A percentile compares a stretch with the other conserved stretches of the same genome.
These are phyloP conservation scores for Cerastis rubricosa DNA, from an alignment of 2,888 invertebrate genomes.

Conservation along the genomic window DNA sequence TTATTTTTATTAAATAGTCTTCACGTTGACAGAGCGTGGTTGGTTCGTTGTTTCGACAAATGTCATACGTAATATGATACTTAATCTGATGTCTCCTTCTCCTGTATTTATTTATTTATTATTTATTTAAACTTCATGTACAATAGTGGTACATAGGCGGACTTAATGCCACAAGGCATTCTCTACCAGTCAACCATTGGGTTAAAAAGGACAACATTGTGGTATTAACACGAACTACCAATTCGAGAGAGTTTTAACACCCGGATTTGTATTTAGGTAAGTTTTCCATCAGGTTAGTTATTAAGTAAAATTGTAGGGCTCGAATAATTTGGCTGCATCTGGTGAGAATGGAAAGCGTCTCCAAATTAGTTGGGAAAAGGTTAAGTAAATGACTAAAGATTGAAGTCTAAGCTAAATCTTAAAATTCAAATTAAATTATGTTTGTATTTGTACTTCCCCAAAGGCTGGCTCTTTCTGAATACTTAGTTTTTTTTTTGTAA, in stretches of 20 bases:
- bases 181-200: too few species aligned
- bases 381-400: not conserved
- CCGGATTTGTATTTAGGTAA: not conserved
- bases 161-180: too few species aligned
- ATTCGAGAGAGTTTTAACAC: too few species aligned
- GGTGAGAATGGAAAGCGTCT: not conserved
- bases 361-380: not conserved
- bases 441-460: not conserved
- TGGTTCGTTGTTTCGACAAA: not conserved
- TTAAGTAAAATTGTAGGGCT: not conserved
- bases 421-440: not conserved
- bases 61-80: not conserved
- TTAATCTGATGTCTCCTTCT: not conserved
- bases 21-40: not conserved
- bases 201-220: too few species aligned
- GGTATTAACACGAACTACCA: not conserved
- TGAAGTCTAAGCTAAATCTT: not conserved
- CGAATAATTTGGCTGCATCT: not conserved
- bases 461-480: not conserved
- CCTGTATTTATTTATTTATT: too few species aligned
- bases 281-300: not conserved
- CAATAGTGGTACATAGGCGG: too few species aligned
- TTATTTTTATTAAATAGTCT: constrained; percentile 3
- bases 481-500: not conserved
- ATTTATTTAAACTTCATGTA: too few species aligned